Evolutionary conservation across 1,140 invertebrate species (phyloP), one percentile per base, ranked within the genome.

Genomic region (Triops longicaudatus): DNA sequence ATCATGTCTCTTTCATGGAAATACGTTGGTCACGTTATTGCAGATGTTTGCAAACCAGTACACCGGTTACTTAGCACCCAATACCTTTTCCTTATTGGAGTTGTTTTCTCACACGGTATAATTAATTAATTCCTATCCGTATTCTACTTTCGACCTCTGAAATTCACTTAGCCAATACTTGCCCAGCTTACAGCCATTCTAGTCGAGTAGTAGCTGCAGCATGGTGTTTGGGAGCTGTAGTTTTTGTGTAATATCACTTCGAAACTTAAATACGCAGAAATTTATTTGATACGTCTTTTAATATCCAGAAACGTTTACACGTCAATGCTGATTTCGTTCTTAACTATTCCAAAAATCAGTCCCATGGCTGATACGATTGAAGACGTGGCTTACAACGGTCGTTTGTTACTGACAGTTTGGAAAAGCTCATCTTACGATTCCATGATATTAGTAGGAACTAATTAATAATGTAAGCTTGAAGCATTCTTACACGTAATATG

Each of bases 291-390:
- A 44, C 50, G 10, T 63, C 5, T n/a, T 22, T 63, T 37, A 2
- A 7, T 7, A 37, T 7, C 14, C 17, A 63, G 50, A 63, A 63
- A 75, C 26, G 42, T 75, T 1, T 75, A 75, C 22, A 75, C 42
- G 26, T 43, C 42, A 26, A 50, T 43, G 26, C 28, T 75, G n/a
- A 75, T 63, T 22, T 75, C 74, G 6, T 75, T 75, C 28, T 28
- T 75, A 28, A 75, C 74, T 41, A 75, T 75, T 14, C 74, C 74
- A 27, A 75, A 75, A 50, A 43, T 75, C 5, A 26, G 22, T 9
- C 74, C 74, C 10, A 43, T 75, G 3, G 63, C 63, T 22, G 74
- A 75, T 28, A 44, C 74, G 10, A 17, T 75, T 1, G 74, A 75
- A n/a, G 74, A 75, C 42, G 26, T 75, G 14, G 42, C 74, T 50